These are phyloP conservation scores for Mungos mungo DNA, from an alignment of 2,113 vertebrate species.

Conservation along the genomic window DNA sequence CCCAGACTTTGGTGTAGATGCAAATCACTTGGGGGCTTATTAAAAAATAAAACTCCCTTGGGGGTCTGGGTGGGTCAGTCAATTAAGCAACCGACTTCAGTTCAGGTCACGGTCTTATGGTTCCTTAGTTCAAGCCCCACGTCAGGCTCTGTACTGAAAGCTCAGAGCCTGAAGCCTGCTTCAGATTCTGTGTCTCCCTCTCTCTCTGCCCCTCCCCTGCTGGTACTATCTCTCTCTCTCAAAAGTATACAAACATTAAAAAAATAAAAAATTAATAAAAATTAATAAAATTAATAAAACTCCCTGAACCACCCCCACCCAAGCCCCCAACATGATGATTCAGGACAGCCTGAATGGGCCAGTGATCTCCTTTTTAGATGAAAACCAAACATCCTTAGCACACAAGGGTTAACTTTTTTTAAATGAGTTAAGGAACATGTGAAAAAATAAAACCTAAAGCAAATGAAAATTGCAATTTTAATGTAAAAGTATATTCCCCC, in stretches of 20 bases:
- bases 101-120: too few relatives aligned
- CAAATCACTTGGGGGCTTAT: neutral
- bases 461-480: slow-evolving; percentile 47
- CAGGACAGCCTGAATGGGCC: neutral
- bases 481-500: neutral
- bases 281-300: neutral
- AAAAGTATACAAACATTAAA: too few relatives aligned
- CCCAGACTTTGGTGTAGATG: neutral
- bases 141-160: too few relatives aligned
- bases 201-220: too few relatives aligned
- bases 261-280: too few relatives aligned
- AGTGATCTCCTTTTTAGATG: neutral
- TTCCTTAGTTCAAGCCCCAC: too few relatives aligned
- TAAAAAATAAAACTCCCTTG: slow-evolving; percentile 7
- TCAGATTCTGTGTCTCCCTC: too few relatives aligned
- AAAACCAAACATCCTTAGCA: neutral
- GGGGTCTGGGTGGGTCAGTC: neutral
- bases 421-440: slow-evolving; percentile 8
- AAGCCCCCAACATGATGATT: neutral
- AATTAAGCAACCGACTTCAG: too few relatives aligned
- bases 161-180: too few relatives aligned
- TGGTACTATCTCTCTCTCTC: too few relatives aligned
- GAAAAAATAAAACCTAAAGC: neutral
- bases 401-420: neutral
- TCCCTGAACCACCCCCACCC: neutral